A percentile compares a stretch with the other conserved stretches of the same genome.
phyloP scores from a whole-genome alignment of 2,113 vertebrate genomes.

The Melanerpes formicivorus region DNA sequence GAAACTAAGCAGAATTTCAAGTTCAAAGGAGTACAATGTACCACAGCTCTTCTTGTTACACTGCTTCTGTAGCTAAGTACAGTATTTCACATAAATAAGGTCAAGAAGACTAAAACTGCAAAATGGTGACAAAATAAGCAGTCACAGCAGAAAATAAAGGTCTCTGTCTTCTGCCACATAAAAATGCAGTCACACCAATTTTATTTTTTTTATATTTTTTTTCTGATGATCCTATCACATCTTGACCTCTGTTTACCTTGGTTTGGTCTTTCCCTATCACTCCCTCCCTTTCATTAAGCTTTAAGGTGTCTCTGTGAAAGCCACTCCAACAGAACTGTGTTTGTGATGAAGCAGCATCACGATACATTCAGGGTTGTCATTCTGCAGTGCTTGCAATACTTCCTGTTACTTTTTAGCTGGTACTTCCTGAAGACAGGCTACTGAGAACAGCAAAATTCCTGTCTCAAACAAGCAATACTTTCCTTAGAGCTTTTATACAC shows the following conservation, averaged over 20 bases:
- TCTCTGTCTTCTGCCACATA: background rate
- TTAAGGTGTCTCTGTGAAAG: background rate
- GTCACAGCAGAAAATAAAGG: background rate
- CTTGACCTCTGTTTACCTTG: background rate
- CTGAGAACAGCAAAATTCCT: background rate
- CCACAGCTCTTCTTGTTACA: background rate
- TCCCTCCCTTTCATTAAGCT: background rate
- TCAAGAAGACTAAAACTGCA: background rate
- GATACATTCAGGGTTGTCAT: background rate
- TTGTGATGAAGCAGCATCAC: background rate
- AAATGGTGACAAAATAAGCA: background rate
- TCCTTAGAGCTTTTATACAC: background rate
- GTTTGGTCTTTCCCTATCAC: background rate
- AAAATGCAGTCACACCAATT: background rate
- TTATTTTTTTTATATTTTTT: background rate
- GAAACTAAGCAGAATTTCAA: background rate
- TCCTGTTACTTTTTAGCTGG: background rate
- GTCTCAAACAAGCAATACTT: background rate
- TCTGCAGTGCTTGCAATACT: fast-evolving
- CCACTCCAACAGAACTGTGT: background rate
- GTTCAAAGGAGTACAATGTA: background rate
- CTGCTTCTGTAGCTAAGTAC: background rate
- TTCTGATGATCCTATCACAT: background rate
- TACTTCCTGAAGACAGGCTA: background rate
- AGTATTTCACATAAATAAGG: background rate